phyloP scores from a whole-genome alignment of 2,113 vertebrate genomes.

The Bungarus multicinctus region DNA sequence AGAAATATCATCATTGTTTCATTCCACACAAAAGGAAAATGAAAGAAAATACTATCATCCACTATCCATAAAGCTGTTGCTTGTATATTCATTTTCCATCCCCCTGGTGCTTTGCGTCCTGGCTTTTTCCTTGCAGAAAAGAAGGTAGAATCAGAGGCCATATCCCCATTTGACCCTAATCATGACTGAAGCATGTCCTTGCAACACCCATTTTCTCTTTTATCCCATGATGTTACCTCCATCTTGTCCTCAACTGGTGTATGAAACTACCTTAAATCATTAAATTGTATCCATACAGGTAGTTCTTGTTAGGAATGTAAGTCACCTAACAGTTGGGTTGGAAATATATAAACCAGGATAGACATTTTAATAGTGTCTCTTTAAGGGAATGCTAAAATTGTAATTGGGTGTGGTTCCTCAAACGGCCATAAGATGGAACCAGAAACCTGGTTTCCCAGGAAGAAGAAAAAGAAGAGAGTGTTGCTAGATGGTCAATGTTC shows the following conservation, averaged over 20 bases:
- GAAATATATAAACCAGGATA: too few species aligned
- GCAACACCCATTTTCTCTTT: not conserved
- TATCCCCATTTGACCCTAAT: not conserved
- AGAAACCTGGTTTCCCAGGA: too few species aligned
- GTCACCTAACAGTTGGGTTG: too few species aligned
- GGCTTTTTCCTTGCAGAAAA: not conserved
- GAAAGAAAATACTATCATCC: not conserved
- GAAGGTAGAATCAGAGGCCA: not conserved
- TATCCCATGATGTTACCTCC: not conserved
- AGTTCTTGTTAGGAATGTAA: too few species aligned
- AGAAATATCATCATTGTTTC: not conserved
- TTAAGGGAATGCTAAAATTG: too few species aligned
- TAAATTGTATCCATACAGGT: not conserved
- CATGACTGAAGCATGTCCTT: not conserved
- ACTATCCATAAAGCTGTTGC: not conserved
- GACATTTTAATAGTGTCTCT: too few species aligned
- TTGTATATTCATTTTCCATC: not conserved
- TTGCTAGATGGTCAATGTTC: too few species aligned
- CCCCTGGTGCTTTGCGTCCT: not conserved
- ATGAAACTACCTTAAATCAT: not conserved
- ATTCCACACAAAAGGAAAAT: not conserved
- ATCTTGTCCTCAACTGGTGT: not conserved
- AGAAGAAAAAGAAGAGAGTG: too few species aligned
- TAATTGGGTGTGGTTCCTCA: too few species aligned
- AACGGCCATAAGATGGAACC: too few species aligned